Conservation (phyloP, 2,888 invertebrate genomes). For the Apantesis nais region DNA sequence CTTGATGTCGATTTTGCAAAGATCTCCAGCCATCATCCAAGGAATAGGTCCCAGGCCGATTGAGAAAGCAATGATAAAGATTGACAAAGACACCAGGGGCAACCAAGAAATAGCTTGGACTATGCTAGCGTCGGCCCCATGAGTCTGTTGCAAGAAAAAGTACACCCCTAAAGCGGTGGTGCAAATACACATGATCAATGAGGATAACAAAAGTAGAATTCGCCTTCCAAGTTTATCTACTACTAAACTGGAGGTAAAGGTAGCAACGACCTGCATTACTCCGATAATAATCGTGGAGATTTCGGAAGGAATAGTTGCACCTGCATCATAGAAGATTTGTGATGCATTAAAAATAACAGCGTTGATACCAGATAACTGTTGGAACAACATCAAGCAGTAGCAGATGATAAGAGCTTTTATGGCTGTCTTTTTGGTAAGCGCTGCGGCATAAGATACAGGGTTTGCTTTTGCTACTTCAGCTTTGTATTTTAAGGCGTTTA, state of each 20-base stretch:
- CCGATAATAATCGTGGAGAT: slow-evolving; percentile 92
- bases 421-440: slow-evolving; percentile 87
- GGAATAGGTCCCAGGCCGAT: slow-evolving; percentile 95
- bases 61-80: slow-evolving; percentile 93
- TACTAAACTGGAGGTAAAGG: slow-evolving; percentile 90
- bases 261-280: slow-evolving; percentile 92
- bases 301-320: slow-evolving; percentile 84
- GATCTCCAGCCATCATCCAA: slow-evolving; percentile 93
- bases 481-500: slow-evolving; percentile 86
- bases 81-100: slow-evolving; percentile 89
- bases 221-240: slow-evolving; percentile 94
- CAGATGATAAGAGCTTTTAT: slow-evolving; percentile 89
- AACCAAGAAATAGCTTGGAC: slow-evolving; percentile 88
- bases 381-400: slow-evolving; percentile 94
- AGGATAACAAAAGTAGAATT: slow-evolving; percentile 90
- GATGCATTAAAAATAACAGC: slow-evolving; percentile 93
- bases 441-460: slow-evolving; percentile 82
- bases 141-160: slow-evolving; percentile 83
- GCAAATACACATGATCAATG: slow-evolving; percentile 89
- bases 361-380: slow-evolving; percentile 94
- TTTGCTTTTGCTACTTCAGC: slow-evolving; percentile 82
- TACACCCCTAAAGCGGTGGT: slow-evolving; percentile 89
- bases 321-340: slow-evolving; percentile 89
- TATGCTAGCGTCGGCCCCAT: slow-evolving; percentile 61
- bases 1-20: slow-evolving; percentile 92